Evolutionary conservation across 2,113 vertebrate species (phyloP).

Genomic region (Charina bottae): DNA sequence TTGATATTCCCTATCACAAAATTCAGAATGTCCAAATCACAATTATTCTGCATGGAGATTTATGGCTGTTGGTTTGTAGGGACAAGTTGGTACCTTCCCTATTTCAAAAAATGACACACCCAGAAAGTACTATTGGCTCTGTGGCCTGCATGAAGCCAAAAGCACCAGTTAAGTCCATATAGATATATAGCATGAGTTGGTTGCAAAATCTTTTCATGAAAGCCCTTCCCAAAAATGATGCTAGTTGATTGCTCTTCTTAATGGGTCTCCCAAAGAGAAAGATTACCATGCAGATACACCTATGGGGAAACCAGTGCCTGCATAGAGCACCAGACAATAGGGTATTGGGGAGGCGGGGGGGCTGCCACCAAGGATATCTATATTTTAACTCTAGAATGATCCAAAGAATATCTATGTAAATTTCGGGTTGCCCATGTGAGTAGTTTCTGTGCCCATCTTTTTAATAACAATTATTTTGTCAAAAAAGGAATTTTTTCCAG

Average conservation of each 20-base stretch:
- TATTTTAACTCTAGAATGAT: not conserved
- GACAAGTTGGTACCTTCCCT: not conserved
- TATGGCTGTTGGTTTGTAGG: not conserved
- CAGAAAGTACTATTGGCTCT: too few species aligned
- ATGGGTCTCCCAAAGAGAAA: too few species aligned
- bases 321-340: not conserved
- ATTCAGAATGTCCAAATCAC: not conserved
- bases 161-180: not conserved
- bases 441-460: not conserved
- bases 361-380: not conserved
- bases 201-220: not conserved
- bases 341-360: not conserved
- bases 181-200: too few species aligned
- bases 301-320: not conserved
- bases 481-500: not conserved
- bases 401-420: not conserved
- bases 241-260: too few species aligned
- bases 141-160: not conserved
- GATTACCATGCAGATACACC: not conserved
- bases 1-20: not conserved
- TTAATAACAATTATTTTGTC: too few species aligned
- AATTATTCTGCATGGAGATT: not conserved
- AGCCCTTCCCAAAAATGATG: too few species aligned
- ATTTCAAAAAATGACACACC: not conserved
- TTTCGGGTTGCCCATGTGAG: not conserved